These are phyloP conservation scores for Bombus impatiens DNA, from an alignment of 1,140 invertebrate genomes.

Conservation along the genomic window DNA sequence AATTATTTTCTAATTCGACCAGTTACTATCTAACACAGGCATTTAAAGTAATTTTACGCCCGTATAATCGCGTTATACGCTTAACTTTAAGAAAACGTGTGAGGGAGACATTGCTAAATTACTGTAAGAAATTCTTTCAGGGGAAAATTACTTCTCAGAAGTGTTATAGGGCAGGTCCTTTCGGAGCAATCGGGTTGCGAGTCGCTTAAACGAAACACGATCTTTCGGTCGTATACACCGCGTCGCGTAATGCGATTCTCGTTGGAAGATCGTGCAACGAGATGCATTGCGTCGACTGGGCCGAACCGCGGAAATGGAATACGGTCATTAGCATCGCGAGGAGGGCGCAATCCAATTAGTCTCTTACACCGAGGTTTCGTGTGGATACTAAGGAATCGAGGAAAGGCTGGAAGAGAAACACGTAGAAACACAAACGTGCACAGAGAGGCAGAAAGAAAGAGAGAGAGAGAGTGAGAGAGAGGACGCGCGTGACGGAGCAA, in stretches of 20 bases:
- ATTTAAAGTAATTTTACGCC: neutral
- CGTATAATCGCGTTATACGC: neutral
- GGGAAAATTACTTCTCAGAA: neutral
- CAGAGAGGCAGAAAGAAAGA: neutral
- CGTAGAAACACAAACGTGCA: neutral
- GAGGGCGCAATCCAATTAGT: conserved; percentile 67
- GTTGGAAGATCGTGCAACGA: conserved; percentile 66
- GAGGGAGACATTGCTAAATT: neutral
- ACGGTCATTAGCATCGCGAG: conserved; percentile 66
- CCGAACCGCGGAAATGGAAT: conserved; percentile 68
- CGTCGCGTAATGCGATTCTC: conserved; percentile 61
- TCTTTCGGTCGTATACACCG: conserved; percentile 47
- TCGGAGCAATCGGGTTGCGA: conserved; percentile 32
- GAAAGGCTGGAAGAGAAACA: conserved; percentile 17
- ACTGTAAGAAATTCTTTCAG: neutral
- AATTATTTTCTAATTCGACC: too few relatives aligned
- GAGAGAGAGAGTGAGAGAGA: neutral
- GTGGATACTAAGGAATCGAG: conserved; percentile 49
- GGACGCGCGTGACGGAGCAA: neutral
- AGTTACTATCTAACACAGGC: neutral
- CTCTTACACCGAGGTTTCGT: conserved; percentile 62
- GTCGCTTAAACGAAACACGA: conserved; percentile 53
- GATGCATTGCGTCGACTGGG: conserved; percentile 57
- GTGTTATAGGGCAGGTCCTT: neutral
- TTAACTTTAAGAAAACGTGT: neutral